A percentile compares a stretch with the other conserved stretches of the same genome.
These are phyloP conservation scores for Megalopta genalis DNA, from an alignment of 1,140 invertebrate genomes.

Conservation along the genomic window DNA sequence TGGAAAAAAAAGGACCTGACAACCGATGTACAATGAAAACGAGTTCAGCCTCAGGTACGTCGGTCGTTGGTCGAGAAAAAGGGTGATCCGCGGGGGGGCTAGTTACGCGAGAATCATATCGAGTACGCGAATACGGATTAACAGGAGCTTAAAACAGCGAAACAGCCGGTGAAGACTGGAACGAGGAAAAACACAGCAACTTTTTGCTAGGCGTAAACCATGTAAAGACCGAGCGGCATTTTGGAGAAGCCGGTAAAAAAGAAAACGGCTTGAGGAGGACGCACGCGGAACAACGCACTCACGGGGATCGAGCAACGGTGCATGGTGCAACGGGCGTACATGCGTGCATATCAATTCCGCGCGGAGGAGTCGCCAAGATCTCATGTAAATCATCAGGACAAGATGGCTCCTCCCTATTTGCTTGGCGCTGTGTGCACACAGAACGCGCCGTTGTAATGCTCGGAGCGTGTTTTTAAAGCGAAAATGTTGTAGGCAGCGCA, in stretches of 20 bases:
- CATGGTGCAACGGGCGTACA: constrained; percentile 41
- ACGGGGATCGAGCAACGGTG: background rate
- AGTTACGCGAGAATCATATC: no score
- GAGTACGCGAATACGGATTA: no score
- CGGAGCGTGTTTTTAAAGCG: constrained; percentile 47
- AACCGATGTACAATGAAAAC: no score
- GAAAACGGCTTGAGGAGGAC: constrained; percentile 3
- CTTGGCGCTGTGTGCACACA: constrained; percentile 47
- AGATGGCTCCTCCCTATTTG: constrained; percentile 71
- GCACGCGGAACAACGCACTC: background rate
- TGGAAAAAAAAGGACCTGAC: no score
- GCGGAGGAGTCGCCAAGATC: constrained; percentile 70
- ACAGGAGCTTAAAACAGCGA: no score
- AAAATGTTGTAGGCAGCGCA: constrained; percentile 20
- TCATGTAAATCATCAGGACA: constrained; percentile 73
- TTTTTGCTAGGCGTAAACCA: constrained; percentile 13
- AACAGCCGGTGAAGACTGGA: background rate
- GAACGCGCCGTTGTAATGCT: constrained; percentile 31
- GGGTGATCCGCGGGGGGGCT: no score
- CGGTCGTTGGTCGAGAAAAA: no score
- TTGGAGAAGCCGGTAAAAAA: background rate
- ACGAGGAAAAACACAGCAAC: background rate
- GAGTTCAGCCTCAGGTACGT: no score
- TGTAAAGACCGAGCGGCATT: constrained; percentile 6
- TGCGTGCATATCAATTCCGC: constrained; percentile 48